Evolutionary conservation across 64 coral and sea anemone species (phyloP).

Genomic region (Porites australiensis): DNA sequence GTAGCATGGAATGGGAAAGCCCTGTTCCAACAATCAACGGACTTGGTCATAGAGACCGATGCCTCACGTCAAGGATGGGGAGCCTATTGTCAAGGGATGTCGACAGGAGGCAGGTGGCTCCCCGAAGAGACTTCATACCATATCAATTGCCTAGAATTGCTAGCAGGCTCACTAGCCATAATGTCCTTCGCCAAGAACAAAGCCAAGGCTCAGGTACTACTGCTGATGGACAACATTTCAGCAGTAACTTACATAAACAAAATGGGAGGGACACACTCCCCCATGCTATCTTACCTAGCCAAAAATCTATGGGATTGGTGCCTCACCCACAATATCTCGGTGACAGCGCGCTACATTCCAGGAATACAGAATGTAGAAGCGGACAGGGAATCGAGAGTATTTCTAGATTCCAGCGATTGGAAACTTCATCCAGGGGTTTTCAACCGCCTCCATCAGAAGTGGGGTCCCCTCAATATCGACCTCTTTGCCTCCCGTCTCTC

Average conservation of each 20-base stretch:
- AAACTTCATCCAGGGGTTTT: slow-evolving; percentile 7
- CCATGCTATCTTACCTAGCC: not conserved
- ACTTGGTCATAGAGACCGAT: slow-evolving; percentile 59
- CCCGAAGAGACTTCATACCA: slow-evolving; percentile 33
- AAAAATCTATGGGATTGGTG: slow-evolving; percentile 42
- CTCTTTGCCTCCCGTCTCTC: slow-evolving; percentile 54
- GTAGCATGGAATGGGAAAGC: not conserved
- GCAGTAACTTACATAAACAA: slow-evolving; percentile 41
- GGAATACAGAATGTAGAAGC: slow-evolving; percentile 21
- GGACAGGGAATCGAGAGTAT: slow-evolving; percentile 42
- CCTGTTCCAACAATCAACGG: not conserved
- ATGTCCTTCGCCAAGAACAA: slow-evolving; percentile 37
- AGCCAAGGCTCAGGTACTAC: not conserved
- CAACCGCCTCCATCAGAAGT: not conserved
- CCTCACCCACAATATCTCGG: not conserved
- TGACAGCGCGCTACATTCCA: not conserved
- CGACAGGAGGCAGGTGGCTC: slow-evolving; percentile 44
- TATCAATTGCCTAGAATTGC: slow-evolving; percentile 38
- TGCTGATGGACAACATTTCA: slow-evolving; percentile 42
- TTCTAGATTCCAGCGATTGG: slow-evolving; percentile 38
- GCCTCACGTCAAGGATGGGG: slow-evolving; percentile 55
- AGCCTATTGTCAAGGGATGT: slow-evolving; percentile 47
- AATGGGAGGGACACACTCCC: slow-evolving; percentile 41
- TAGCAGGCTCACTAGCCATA: slow-evolving; percentile 23
- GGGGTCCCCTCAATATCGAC: slow-evolving; percentile 34